Conservation (phyloP, 2,113 vertebrate species). For the Scopus umbretta region DNA sequence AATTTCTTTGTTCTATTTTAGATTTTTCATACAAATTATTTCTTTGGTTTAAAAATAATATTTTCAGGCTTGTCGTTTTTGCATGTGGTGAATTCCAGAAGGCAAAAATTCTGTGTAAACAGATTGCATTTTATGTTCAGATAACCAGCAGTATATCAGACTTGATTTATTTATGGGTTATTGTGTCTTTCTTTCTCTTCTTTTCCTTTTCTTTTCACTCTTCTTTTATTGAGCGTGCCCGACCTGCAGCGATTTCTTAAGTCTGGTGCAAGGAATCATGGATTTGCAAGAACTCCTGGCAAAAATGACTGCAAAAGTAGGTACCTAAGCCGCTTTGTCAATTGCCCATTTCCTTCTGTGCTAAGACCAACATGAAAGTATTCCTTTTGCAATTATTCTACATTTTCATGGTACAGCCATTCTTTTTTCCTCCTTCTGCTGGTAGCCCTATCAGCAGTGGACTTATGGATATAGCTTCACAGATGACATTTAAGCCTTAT, state of each 20-base stretch:
- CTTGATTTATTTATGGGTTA: not conserved
- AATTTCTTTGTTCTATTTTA: not conserved
- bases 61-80: not conserved
- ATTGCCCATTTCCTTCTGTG: not conserved
- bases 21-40: not conserved
- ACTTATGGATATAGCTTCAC: not conserved
- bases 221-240: conserved; percentile 90
- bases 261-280: conserved; percentile 98
- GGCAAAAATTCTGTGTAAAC: not conserved
- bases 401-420: not conserved
- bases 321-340: conserved; percentile 39
- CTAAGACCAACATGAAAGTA: not conserved
- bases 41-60: not conserved
- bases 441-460: not conserved
- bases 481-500: not conserved
- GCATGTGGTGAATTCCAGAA: not conserved
- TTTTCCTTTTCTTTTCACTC: not conserved
- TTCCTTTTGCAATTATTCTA: not conserved
- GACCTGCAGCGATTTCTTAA: conserved; percentile 97
- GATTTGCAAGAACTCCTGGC: conserved; percentile 96
- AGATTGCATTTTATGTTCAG: not conserved
- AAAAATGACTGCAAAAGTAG: conserved; percentile 97
- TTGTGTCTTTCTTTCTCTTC: conserved; percentile 7
- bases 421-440: not conserved
- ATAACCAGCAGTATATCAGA: not conserved